Conservation (phyloP, 2,113 vertebrate species). For the Calidris pugnax region DNA sequence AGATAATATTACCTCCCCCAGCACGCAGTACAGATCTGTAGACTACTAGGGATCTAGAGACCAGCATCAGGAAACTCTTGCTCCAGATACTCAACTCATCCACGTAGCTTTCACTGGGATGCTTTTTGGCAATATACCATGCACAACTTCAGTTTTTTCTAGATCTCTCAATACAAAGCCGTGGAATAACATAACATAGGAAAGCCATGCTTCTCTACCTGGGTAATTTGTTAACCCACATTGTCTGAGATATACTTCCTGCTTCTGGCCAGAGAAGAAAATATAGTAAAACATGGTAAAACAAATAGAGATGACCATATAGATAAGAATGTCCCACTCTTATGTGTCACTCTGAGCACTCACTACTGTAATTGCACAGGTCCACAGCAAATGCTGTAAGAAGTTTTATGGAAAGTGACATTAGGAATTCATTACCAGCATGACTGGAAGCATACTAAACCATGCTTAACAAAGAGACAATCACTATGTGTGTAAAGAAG, state of each 20-base stretch:
- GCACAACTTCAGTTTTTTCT: not conserved
- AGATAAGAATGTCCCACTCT: not conserved
- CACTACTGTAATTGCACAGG: not conserved
- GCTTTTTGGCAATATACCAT: not conserved
- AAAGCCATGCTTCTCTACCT: not conserved
- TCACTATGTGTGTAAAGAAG: not conserved
- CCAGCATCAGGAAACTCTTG: not conserved
- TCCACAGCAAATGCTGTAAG: not conserved
- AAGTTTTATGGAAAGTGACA: not conserved
- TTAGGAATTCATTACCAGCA: not conserved
- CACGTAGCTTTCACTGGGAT: not conserved
- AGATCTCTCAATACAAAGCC: not conserved
- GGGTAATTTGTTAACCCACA: not conserved
- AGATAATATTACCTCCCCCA: not conserved
- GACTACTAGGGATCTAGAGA: not conserved
- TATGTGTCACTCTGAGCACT: not conserved
- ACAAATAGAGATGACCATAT: not conserved
- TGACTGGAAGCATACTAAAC: not conserved
- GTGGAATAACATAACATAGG: not conserved
- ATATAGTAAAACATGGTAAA: not conserved
- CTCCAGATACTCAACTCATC: not conserved
- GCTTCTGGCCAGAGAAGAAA: not conserved
- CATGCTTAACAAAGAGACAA: not conserved
- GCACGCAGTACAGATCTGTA: not conserved
- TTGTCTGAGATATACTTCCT: not conserved